Conservation (phyloP, 2,113 vertebrate genomes). For the Puffinus mauretanicus region DNA sequence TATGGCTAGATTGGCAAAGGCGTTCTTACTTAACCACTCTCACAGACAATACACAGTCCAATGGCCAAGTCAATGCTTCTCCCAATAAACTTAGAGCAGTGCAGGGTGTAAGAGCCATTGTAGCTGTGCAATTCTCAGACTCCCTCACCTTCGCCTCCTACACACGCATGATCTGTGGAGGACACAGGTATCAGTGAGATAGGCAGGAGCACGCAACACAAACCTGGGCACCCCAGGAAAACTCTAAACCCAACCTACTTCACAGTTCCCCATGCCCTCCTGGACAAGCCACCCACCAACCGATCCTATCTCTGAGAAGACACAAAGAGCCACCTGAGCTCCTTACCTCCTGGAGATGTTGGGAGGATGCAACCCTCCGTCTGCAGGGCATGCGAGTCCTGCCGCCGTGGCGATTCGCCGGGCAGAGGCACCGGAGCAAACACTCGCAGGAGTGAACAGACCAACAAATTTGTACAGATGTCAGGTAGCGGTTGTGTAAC, state of each 20-base stretch:
- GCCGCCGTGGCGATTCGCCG: fast-evolving
- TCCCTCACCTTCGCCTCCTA: background rate
- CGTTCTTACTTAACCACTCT: background rate
- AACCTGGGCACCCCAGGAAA: background rate
- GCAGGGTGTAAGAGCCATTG: background rate
- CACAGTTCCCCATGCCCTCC: background rate
- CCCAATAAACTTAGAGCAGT: background rate
- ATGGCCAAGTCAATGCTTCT: background rate
- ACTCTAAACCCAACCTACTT: background rate
- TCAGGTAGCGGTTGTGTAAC: background rate
- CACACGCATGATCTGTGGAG: fast-evolving
- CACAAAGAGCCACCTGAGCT: fast-evolving
- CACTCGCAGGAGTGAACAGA: background rate
- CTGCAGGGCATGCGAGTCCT: fast-evolving
- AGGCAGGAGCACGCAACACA: fast-evolving
- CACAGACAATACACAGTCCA: background rate
- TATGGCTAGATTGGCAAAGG: background rate
- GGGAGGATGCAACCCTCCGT: background rate
- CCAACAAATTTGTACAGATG: background rate
- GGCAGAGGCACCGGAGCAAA: background rate
- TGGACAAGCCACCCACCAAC: background rate
- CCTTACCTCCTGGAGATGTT: background rate
- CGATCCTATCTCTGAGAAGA: background rate
- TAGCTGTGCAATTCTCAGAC: background rate
- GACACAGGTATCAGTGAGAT: background rate